Base-by-base conservation (phyloP, 2,113 vertebrate species). In the Zootoca vivipara region DNA sequence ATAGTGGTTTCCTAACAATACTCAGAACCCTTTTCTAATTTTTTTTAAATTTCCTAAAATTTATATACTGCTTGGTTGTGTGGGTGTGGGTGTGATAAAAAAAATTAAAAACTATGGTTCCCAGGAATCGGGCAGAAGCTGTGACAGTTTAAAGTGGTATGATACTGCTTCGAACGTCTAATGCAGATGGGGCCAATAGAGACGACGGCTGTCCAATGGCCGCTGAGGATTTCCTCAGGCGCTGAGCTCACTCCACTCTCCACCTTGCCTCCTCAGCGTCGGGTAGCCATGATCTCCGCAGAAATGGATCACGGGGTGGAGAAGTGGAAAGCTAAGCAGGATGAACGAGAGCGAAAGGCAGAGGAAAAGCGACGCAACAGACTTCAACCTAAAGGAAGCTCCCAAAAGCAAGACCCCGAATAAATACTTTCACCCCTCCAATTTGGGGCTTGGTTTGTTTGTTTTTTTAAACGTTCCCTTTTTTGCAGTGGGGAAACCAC, bases 291-390 rank as follows among this genome's bases (percentile, higher is more conserved):
- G 95, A 93, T 99, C 75, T 97, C 83, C 86, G 90, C 95, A 2
- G 98, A 99, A 94, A 89, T 99, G 90, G 98, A 98, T 90, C 73
- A 83, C 88, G 98, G 97, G 3, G 95, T 98, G 1, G 93, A 97
- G 85, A 56, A 22, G 7, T 98, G 97, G 97, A 82, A 83, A 8
- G 62, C 96, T 22, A 96, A 72, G 81, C 93, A 93, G 86, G 94
- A 96, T 13, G 91, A 95, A 40, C 92, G 93, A 40, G 79, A 92
- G 77, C 82, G 89, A 67, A 30, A 85, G 65, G 95, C 96, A 85
- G 93, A 97, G 67, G 92, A 94, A 73, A 95, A 95, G 67, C 95
- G 93, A 86, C 95, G 96, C 89, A 96, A 96, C 20, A 89, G 96
- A 79, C 96, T 98, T 24, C 98, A 98, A 91, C 95, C 97, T 1